Percentiles rank a stretch among this genome's conserved stretches.
Evolutionary conservation across 2,113 vertebrate species (phyloP).

Genomic region (Nibea albiflora): DNA sequence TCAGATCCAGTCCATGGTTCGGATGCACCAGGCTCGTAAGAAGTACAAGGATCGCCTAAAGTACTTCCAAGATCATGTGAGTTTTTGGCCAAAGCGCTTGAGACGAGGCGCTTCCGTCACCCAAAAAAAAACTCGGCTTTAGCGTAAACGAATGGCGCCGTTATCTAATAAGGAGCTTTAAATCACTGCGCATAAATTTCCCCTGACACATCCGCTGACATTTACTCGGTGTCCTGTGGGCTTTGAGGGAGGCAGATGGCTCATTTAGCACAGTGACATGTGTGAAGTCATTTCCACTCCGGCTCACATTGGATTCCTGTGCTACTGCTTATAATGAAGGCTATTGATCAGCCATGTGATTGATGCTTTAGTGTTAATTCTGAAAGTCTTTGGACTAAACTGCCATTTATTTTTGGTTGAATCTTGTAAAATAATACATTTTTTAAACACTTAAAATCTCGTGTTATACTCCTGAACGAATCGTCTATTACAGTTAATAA

Average conservation of each 20-base stretch:
- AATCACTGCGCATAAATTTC: constrained; percentile 27
- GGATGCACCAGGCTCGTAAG: constrained; percentile 96
- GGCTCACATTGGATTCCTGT: constrained; percentile 15
- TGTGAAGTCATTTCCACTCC: constrained; percentile 20
- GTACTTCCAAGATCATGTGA: constrained; percentile 95
- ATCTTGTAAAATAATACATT: no score
- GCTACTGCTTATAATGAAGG: constrained; percentile 11
- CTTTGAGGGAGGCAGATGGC: not conserved
- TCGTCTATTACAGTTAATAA: no score
- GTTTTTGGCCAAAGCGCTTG: constrained; percentile 50
- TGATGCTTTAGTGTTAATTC: constrained; percentile 22
- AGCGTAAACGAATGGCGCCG: not conserved
- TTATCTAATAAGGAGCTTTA: constrained; percentile 40
- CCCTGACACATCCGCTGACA: constrained; percentile 21
- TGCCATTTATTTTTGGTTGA: no score
- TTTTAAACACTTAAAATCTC: no score
- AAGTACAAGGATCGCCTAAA: constrained; percentile 92
- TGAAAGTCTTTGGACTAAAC: no score
- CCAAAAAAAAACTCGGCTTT: not conserved
- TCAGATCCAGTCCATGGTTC: constrained; percentile 94
- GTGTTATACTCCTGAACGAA: no score
- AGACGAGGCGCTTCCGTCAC: not conserved
- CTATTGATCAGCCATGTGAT: constrained; percentile 38
- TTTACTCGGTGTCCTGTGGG: not conserved
- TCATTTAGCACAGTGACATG: constrained; percentile 48